These are phyloP conservation scores for Rhodinocichla rosea DNA, from an alignment of 2,113 vertebrate genomes.

Conservation along the genomic window DNA sequence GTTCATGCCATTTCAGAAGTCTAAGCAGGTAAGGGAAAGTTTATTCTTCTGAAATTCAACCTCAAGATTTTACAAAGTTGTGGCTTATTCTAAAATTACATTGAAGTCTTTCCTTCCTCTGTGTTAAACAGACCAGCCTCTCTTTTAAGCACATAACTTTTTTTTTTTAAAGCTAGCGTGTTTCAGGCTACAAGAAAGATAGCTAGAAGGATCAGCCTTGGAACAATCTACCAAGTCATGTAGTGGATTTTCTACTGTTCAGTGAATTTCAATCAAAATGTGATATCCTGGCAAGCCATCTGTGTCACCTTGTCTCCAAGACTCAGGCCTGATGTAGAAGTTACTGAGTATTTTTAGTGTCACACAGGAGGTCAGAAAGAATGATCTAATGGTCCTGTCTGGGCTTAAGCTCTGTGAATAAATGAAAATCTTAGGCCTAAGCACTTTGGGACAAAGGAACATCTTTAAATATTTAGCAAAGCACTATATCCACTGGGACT, in stretches of 20 bases:
- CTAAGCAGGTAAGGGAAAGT: background rate
- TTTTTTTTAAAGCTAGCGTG: background rate
- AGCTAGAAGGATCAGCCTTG: background rate
- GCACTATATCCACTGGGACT: background rate
- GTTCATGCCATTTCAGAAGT: background rate
- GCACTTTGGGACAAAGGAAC: background rate
- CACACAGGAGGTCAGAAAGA: background rate
- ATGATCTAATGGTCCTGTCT: background rate
- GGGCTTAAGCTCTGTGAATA: background rate
- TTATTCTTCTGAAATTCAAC: background rate
- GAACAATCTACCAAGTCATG: background rate
- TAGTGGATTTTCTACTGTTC: background rate
- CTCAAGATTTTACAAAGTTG: background rate
- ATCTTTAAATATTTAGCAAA: constrained; percentile 58
- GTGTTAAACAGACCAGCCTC: background rate
- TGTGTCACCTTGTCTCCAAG: background rate
- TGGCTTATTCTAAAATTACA: background rate
- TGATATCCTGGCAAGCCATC: background rate
- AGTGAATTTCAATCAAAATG: background rate
- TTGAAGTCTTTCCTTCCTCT: background rate
- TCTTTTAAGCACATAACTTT: background rate
- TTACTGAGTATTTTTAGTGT: background rate
- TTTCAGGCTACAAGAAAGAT: background rate
- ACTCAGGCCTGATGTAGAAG: background rate
- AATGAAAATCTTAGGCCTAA: constrained; percentile 11